Conservation (phyloP, 2,797 vertebrate species). For the Chromis chromis region DNA sequence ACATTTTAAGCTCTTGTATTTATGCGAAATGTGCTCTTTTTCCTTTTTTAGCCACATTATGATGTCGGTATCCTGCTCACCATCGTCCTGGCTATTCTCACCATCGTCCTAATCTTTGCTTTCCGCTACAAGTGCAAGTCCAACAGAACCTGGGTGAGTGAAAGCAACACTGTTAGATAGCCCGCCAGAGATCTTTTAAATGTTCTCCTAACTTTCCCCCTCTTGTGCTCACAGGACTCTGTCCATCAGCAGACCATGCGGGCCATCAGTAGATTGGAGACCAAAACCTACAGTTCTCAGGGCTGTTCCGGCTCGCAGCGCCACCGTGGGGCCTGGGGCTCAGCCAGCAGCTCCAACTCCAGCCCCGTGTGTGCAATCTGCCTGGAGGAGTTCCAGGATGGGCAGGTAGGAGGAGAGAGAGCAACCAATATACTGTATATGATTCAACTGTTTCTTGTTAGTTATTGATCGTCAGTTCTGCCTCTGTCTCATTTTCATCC, state of each 20-base stretch:
- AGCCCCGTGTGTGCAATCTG: constrained; percentile 94
- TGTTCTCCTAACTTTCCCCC: background rate
- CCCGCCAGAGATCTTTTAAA: background rate
- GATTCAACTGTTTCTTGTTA: background rate
- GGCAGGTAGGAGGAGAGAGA: constrained; percentile 87
- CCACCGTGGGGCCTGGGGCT: constrained; percentile 82
- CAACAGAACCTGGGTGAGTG: constrained; percentile 90
- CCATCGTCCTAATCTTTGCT: constrained; percentile 91
- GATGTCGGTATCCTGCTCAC: constrained; percentile 96
- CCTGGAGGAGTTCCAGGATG: constrained; percentile 96
- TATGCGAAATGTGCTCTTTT: background rate
- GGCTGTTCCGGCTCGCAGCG: constrained; percentile 80
- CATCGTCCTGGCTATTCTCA: constrained; percentile 89
- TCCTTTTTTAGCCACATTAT: constrained; percentile 87
- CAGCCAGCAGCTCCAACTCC: constrained; percentile 93
- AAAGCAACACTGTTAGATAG: background rate
- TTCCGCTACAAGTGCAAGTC: constrained; percentile 92
- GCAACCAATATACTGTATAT: background rate
- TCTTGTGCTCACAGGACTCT: constrained; percentile 83
- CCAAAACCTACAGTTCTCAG: constrained; percentile 88
- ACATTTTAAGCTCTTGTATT: background rate
- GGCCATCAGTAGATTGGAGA: constrained; percentile 92
- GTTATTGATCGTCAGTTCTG: background rate
- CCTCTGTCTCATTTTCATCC: background rate
- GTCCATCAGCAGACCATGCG: constrained; percentile 93